These are phyloP conservation scores for Ophthalmolycus amberensis DNA, from an alignment of 2,113 vertebrate genomes.

Conservation along the genomic window DNA sequence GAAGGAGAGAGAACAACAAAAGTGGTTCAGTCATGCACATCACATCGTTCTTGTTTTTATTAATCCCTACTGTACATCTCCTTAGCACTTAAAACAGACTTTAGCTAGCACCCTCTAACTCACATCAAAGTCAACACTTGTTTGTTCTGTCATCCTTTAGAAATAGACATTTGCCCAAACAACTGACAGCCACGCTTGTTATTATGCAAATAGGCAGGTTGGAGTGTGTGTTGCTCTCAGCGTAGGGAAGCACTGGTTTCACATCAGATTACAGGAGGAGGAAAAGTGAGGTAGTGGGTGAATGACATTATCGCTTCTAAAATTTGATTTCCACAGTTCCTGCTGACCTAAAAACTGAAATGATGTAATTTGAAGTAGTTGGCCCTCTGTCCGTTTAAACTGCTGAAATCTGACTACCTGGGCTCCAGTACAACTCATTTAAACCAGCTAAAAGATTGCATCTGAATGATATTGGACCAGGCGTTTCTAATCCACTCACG, in stretches of 20 bases:
- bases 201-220: constrained; percentile 54
- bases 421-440: constrained; percentile 16
- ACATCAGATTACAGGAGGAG: constrained; percentile 52
- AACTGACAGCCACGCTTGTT: constrained; percentile 47
- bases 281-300: constrained; percentile 4
- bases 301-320: constrained; percentile 19
- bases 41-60: constrained; percentile 81
- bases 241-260: neutral
- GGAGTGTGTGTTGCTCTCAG: constrained; percentile 10
- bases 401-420: neutral
- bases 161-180: constrained; percentile 67
- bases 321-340: neutral
- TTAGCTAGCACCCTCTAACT: constrained; percentile 48
- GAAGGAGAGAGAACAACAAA: constrained; percentile 77
- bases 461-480: constrained; percentile 19
- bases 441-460: constrained; percentile 2
- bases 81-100: constrained; percentile 68
- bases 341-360: constrained; percentile 22
- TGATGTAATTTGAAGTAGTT: neutral
- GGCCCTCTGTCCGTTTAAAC: constrained; percentile 18
- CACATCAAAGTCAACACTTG: constrained; percentile 68
- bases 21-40: constrained; percentile 82
- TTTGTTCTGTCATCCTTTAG: constrained; percentile 64
- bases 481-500: neutral
- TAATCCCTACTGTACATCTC: constrained; percentile 81